Evolutionary conservation across 2,797 vertebrate genomes (phyloP).

Genomic region (Arrhamphus sclerolepis): DNA sequence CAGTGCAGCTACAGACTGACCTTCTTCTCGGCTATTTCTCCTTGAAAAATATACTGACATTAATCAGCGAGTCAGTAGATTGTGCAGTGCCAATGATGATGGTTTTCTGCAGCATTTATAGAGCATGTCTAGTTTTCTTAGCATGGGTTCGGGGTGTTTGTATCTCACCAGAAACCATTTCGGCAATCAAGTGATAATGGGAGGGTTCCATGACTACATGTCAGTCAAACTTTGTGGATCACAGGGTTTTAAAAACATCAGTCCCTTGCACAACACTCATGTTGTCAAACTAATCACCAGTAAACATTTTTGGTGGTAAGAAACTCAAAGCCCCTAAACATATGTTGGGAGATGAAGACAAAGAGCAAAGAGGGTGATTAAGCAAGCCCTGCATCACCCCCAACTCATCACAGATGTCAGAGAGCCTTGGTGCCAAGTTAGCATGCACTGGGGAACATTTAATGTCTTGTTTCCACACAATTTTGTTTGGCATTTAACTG

Average conservation of each 20-base stretch:
- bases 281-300: not conserved
- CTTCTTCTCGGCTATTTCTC: slow-evolving; percentile 12
- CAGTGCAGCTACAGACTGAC: slow-evolving; percentile 30
- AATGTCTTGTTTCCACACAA: not conserved
- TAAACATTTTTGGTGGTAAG: slow-evolving; percentile 14
- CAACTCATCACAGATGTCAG: slow-evolving; percentile 14
- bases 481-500: not conserved
- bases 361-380: slow-evolving; percentile 1
- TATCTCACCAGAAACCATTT: not conserved
- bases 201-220: not conserved
- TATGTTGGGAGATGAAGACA: slow-evolving; percentile 17
- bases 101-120: slow-evolving; percentile 15
- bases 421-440: not conserved
- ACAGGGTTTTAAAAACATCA: not conserved
- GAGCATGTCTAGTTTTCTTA: slow-evolving; percentile 16
- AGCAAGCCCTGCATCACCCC: not conserved
- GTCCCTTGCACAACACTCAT: slow-evolving; percentile 10
- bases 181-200: not conserved
- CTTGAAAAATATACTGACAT: slow-evolving; percentile 19
- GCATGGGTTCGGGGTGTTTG: not conserved
- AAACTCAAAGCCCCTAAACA: slow-evolving; percentile 15
- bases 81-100: slow-evolving; percentile 7
- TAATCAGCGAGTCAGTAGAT: slow-evolving; percentile 28
- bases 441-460: slow-evolving; percentile 3
- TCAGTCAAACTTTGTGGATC: not conserved